Base-by-base conservation (phyloP, 2,113 vertebrate species). In the Henicopernis longicauda region DNA sequence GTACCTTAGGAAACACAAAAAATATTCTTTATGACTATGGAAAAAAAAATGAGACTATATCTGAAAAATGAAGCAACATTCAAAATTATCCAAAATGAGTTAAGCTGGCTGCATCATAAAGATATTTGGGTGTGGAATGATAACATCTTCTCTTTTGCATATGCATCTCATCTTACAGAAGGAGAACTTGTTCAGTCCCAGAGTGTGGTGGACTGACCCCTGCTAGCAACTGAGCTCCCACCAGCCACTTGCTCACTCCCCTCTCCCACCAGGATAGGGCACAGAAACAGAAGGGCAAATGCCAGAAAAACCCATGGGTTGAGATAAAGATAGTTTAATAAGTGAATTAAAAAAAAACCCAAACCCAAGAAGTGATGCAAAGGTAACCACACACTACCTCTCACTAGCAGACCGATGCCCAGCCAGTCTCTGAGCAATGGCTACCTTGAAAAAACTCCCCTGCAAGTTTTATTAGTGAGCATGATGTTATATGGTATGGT, bases 271-370 rank as follows among this genome's bases (percentile, higher is more conserved):
- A 66, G 50, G 15, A 23, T 26, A 2, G n/a, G 1, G 10, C 19
- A 82, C 19, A 89, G 29, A 42, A 57, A 16, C 7, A 8, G 25
- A 70, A 89, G 9, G 14, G 36, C 5, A 86, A 91, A 61, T 66
- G 5, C 13, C 82, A 58, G 54, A 49, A 86, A 88, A 57, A 21
- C 7, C 25, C 71, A n/a, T 22, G 7, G 38, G 3, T 17, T 54
- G 16, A 40, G 8, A 29, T 45, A 52, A 67, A 34, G 29, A 15
- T 5, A 58, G 18, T 38, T 72, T 65, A 67, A 58, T 19, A 44
- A 52, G 2, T 6, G n/a, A 59, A 32, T 21, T 1, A 6, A 31
- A 18, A 27, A 26, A 27, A 21, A 3, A 0, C 0, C 22, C 15
- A 63, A 69, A 19, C 3, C 9, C 21, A 36, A 63, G 34, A 45